Evolutionary conservation across 1,140 invertebrate genomes (phyloP).

Genomic region (Caenorhabditis briggsae): DNA sequence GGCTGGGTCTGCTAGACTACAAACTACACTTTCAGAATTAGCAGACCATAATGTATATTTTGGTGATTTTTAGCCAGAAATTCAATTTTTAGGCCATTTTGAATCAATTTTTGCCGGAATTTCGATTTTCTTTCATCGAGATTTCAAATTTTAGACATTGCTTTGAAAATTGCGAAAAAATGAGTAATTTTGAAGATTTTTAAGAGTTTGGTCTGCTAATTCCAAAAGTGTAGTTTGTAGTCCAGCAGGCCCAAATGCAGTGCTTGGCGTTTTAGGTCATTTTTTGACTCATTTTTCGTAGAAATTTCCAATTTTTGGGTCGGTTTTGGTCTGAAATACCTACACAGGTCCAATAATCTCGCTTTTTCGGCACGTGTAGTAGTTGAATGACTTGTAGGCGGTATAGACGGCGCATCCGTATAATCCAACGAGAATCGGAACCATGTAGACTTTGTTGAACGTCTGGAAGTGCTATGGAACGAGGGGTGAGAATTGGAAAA

Average conservation of each 20-base stretch:
- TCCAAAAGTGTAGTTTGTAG: no score
- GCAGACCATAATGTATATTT: no score
- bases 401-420: constrained; percentile 15
- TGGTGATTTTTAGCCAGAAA: no score
- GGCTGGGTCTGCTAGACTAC: no score
- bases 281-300: no score
- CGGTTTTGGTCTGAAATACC: neutral
- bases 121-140: neutral
- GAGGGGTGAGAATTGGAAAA: neutral
- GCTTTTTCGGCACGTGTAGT: neutral
- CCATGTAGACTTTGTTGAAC: constrained; percentile 49
- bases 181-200: neutral
- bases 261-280: no score
- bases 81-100: no score
- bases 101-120: neutral
- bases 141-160: neutral
- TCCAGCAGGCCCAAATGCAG: no score
- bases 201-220: no score
- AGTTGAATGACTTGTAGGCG: constrained; percentile 18
- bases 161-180: neutral
- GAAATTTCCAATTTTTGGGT: no score
- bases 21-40: no score
- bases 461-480: neutral
- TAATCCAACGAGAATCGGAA: constrained; percentile 18
- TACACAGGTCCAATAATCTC: constrained; percentile 53